A percentile compares a stretch with the other conserved stretches of the same genome.
These are phyloP conservation scores for Picus viridis DNA, from an alignment of 2,797 vertebrate species.

Conservation along the genomic window DNA sequence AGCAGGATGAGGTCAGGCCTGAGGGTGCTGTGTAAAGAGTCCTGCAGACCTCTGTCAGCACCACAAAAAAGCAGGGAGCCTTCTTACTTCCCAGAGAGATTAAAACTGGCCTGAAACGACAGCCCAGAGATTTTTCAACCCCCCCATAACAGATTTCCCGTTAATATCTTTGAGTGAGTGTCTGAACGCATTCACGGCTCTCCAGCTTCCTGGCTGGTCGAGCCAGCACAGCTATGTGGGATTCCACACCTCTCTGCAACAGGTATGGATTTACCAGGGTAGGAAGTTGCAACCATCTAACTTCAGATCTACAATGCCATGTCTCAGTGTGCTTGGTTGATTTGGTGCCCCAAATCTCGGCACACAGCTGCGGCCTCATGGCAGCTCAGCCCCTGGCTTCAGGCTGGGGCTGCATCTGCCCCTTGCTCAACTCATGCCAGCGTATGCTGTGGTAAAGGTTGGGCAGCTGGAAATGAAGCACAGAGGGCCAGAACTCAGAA, in stretches of 20 bases:
- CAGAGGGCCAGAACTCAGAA: not conserved
- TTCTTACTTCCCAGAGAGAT: not conserved
- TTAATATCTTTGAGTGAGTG: not conserved
- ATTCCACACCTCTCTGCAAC: not conserved
- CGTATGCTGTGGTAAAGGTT: not conserved
- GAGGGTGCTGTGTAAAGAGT: not conserved
- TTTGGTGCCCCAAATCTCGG: not conserved
- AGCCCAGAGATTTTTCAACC: not conserved
- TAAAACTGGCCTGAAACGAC: not conserved
- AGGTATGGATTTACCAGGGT: not conserved
- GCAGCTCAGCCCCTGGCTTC: not conserved
- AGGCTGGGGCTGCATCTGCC: not conserved
- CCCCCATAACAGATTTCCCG: not conserved
- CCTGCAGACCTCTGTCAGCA: not conserved
- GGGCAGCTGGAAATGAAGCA: not conserved
- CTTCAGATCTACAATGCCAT: not conserved
- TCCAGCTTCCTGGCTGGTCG: not conserved
- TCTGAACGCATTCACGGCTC: not conserved
- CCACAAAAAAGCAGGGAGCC: not conserved
- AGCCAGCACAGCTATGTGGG: accelerated
- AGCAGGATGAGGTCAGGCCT: not conserved
- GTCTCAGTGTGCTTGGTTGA: not conserved
- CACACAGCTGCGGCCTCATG: accelerated
- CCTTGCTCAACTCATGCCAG: not conserved
- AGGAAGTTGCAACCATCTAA: not conserved